These are phyloP conservation scores for Erebia aethiops DNA, from an alignment of 2,888 invertebrate genomes.

Conservation along the genomic window DNA sequence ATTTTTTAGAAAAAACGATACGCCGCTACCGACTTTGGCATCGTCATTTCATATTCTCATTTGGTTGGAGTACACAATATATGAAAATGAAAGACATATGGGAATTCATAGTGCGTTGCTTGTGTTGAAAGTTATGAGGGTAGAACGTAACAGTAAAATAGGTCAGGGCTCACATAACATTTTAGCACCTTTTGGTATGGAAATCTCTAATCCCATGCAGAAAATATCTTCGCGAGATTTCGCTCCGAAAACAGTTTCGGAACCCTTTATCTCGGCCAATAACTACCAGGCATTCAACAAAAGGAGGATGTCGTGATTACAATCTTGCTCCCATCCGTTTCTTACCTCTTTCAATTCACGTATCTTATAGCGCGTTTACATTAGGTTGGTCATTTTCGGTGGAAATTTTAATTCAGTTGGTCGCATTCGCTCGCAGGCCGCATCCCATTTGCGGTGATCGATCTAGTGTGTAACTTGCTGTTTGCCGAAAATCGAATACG, in stretches of 20 bases:
- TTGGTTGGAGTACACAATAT: too few relatives aligned
- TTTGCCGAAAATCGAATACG: too few relatives aligned
- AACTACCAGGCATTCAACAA: not conserved
- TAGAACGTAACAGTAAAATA: not conserved
- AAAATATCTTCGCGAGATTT: conserved; percentile 8
- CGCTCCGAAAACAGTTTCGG: conserved; percentile 6
- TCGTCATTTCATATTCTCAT: too few relatives aligned
- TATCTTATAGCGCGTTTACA: too few relatives aligned
- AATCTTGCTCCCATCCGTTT: not conserved
- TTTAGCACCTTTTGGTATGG: conserved; percentile 12
- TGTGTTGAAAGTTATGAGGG: not conserved
- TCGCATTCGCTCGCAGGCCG: too few relatives aligned
- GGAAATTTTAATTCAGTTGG: too few relatives aligned
- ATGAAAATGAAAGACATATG: too few relatives aligned
- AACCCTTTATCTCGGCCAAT: conserved; percentile 12
- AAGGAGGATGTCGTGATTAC: conserved; percentile 8
- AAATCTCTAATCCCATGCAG: conserved; percentile 1
- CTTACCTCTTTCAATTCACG: not conserved
- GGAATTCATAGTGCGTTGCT: not conserved
- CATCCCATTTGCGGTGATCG: too few relatives aligned
- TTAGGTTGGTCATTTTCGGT: too few relatives aligned
- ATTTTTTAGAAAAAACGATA: too few relatives aligned
- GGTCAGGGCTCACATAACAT: conserved; percentile 9
- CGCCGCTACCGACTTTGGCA: too few relatives aligned
- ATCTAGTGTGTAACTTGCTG: too few relatives aligned